A percentile compares a stretch with the other conserved stretches of the same genome.
Evolutionary conservation across 2,888 invertebrate genomes (phyloP).

Genomic region (Eucera pruinosa): DNA sequence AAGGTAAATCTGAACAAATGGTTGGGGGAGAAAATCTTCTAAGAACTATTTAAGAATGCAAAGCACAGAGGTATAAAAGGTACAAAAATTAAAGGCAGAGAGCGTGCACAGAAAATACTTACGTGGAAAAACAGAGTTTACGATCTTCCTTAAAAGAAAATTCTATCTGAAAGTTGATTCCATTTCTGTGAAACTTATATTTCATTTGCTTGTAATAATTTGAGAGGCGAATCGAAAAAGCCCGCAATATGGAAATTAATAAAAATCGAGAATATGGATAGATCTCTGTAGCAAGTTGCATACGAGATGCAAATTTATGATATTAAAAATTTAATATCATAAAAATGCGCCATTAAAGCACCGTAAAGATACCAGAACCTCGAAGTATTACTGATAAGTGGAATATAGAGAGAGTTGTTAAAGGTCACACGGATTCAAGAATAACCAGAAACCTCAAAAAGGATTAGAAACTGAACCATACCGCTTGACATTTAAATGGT

Average conservation of each 20-base stretch:
- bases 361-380: not conserved
- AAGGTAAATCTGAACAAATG: not conserved
- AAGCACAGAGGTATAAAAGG: not conserved
- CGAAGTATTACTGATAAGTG: not conserved
- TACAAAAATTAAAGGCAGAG: not conserved
- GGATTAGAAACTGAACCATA: not conserved
- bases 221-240: not conserved
- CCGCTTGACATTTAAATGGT: not conserved
- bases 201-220: no score
- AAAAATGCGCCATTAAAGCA: not conserved
- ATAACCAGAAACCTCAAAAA: slow-evolving; percentile 11
- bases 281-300: not conserved
- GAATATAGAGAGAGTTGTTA: not conserved
- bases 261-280: no score
- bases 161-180: no score
- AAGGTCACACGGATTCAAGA: slow-evolving; percentile 1
- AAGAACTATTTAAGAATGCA: not conserved
- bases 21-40: not conserved
- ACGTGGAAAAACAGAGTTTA: no score
- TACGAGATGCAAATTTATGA: not conserved
- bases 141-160: no score
- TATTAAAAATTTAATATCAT: slow-evolving; percentile 4
- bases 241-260: not conserved
- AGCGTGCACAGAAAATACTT: no score
- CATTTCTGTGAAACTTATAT: no score